Base-by-base conservation (phyloP, 2,888 invertebrate genomes). In the Caradrina kadenii region DNA sequence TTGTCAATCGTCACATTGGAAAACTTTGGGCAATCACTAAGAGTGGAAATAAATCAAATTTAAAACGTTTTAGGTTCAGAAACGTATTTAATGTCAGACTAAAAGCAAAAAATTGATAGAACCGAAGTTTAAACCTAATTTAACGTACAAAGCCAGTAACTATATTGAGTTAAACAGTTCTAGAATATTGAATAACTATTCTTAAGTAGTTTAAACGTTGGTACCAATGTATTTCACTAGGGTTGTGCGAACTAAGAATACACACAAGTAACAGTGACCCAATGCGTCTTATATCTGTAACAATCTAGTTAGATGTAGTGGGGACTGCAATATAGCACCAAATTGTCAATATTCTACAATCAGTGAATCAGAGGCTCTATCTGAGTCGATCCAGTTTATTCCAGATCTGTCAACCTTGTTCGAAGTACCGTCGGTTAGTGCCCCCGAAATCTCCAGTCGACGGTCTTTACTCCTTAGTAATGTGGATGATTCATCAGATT, bases 401-500 rank as follows among this genome's bases (percentile, higher is more conserved):
- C 69, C 68, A 72, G 66, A 68, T 78, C 69, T 80, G 78, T 70
- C 80, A 83, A 74, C 80, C 58, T 71, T 73, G 75, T 58, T 56
- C 52, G 61, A 72, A 69, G 76, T 64, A 49, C 54, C 17, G 68
- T 17, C 68, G 80, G 80, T 81, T 74, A 79, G 69, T 78, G 81
- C 69, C 81, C 81, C 68, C 79, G 39, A 70, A 70, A 70, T 64
- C 63, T 67, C 48, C 69, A 80, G 72, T 54, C 71, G 67, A 63
- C 64, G 66, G 58, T 79, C 63, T 55, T 60, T 56, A 81, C 68
- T 79, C 76, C 67, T 61, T 63, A 81, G 73, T 78, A 76, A 83
- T 72, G 76, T 69, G 59, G 65, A 75, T 88, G 88, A 88, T 73
- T 88, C 89, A 88, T 69, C 64, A 58, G 77, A 80, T 83, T 86